phyloP scores from a whole-genome alignment of 2,888 invertebrate genomes.

The Ormyrus pomaceus region DNA sequence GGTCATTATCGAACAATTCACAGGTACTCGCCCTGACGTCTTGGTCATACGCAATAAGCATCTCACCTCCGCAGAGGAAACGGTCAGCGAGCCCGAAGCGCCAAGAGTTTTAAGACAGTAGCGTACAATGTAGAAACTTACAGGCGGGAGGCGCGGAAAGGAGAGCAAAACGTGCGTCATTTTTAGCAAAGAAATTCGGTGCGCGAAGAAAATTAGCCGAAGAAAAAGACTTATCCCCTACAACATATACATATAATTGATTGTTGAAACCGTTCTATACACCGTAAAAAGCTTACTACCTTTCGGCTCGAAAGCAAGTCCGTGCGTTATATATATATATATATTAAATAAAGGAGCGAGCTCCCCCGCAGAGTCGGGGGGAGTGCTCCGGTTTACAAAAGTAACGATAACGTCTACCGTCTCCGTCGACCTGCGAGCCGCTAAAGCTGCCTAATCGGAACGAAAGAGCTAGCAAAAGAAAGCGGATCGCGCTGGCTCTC shows the following conservation, averaged over 20 bases:
- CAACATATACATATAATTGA: too few relatives aligned
- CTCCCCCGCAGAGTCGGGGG: too few relatives aligned
- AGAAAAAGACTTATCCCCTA: too few relatives aligned
- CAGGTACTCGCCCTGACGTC: constrained; percentile 49
- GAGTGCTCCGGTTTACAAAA: too few relatives aligned
- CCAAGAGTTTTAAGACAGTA: constrained; percentile 13
- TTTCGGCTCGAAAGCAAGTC: too few relatives aligned
- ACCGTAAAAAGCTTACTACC: too few relatives aligned
- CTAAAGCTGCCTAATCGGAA: not conserved
- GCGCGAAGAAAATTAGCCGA: not conserved
- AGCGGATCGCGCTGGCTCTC: constrained; percentile 55
- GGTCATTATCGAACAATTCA: constrained; percentile 56
- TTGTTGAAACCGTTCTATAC: too few relatives aligned
- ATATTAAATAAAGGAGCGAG: too few relatives aligned
- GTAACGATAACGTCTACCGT: not conserved
- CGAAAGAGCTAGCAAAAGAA: not conserved
- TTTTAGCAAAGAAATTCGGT: constrained; percentile 9
- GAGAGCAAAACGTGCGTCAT: not conserved
- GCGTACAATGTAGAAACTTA: constrained; percentile 19
- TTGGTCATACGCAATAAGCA: constrained; percentile 45
- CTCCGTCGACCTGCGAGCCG: constrained; percentile 14
- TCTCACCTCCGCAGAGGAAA: constrained; percentile 2
- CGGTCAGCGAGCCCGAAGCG: not conserved
- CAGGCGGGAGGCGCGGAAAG: not conserved
- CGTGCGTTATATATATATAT: too few relatives aligned